Base-by-base conservation (phyloP, 2,797 vertebrate species). In the Chanos chanos region DNA sequence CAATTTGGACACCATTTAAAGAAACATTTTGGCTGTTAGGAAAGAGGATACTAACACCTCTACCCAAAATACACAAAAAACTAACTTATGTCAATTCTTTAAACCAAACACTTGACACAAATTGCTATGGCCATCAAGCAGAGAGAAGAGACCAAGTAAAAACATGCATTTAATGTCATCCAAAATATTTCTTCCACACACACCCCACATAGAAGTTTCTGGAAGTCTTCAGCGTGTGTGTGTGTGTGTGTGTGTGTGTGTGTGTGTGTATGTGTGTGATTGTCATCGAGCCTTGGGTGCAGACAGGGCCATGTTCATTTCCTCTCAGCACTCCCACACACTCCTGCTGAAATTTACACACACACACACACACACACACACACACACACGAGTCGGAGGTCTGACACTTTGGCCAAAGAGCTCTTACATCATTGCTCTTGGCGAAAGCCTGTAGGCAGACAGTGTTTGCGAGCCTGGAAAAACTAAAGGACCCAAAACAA, bases 281-380 rank as follows among this genome's bases (percentile, higher is more conserved):
- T 70, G 50, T 70, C 67, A 70, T 70, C 55, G 66, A 53, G 31
- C 25, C 28, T 60, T 55, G 16, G 15, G 18, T 39, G 30, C 16
- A 25, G 54, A 41, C 54, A 15, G 55, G 33, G 34, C 50, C 21
- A 30, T 16, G 52, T 45, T 18, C 48, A 66, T 73, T 66, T 70
- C 66, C 67, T 59, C 59, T 43, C 44, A 34, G 39, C 50, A 60
- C 59, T 66, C 71, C 58, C 33, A 70, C 66, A 55, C 49, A 44
- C 50, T 59, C 34, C 53, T 36, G 69, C 50, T 62, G 54, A 70
- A 63, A 62, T 74, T n/a, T 69, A 64, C 62, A 58, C 59, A 37
- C 55, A 37, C 16, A 30, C 41, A 12, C 24, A 59, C 53, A 28
- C 31, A 39, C 37, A 68, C 44, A 25, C 48, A n/a, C 41, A 22